Evolutionary conservation across 1,140 invertebrate genomes (phyloP).

Genomic region (Habropoda laboriosa): DNA sequence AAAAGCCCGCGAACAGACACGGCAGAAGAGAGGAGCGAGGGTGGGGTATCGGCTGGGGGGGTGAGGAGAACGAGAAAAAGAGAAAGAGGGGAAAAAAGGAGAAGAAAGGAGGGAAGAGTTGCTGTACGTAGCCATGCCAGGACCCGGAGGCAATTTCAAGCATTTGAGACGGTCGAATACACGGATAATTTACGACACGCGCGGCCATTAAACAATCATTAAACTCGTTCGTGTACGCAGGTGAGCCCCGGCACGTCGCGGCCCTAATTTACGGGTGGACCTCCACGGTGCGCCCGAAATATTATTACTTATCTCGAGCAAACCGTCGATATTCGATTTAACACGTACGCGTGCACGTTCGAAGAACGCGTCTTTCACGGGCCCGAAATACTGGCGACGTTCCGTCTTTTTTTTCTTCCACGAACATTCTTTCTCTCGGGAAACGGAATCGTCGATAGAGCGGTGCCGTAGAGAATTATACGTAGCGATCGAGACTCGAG

Average conservation of each 20-base stretch:
- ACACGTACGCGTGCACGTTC: conserved; percentile 23
- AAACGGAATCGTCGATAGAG: background rate
- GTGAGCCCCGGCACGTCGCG: conserved; percentile 77
- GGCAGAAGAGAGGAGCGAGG: conserved; percentile 38
- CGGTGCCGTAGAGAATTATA: background rate
- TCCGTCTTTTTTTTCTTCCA: background rate
- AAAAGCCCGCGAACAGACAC: conserved; percentile 26
- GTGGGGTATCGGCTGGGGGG: background rate
- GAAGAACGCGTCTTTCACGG: background rate
- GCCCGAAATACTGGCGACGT: background rate
- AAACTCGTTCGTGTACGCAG: conserved; percentile 81
- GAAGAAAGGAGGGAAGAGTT: conserved; percentile 53
- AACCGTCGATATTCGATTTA: conserved; percentile 61
- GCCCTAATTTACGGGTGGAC: conserved; percentile 81
- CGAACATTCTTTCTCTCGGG: background rate
- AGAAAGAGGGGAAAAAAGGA: background rate
- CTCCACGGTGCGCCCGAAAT: conserved; percentile 78
- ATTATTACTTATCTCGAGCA: conserved; percentile 77
- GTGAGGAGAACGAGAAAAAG: background rate
- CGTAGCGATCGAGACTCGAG: background rate
- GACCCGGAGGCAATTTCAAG: conserved; percentile 80
- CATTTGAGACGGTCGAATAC: conserved; percentile 81
- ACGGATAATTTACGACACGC: conserved; percentile 81
- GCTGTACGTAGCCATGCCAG: conserved; percentile 55
- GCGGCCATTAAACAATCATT: conserved; percentile 82